A percentile compares a stretch with the other conserved stretches of the same genome.
Conservation (phyloP, 2,888 invertebrate genomes). For the Catocala sponsa region DNA sequence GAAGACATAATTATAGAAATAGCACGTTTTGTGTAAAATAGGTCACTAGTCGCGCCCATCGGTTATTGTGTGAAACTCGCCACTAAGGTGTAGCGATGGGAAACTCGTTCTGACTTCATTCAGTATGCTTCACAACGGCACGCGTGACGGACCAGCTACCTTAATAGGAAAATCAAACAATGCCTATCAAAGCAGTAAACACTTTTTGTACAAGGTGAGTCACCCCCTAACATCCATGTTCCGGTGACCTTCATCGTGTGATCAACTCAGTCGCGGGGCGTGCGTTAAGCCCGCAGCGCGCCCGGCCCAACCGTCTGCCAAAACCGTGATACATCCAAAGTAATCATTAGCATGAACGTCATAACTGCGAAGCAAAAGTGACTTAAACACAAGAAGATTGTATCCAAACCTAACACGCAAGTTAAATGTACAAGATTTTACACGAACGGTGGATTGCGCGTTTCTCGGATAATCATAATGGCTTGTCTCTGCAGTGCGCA, state of each 20-base stretch:
- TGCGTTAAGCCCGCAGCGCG: constrained; percentile 53
- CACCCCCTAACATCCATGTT: constrained; percentile 52
- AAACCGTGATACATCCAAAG: constrained; percentile 2
- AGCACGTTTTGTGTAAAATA: too few relatives aligned
- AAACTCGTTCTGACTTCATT: neutral
- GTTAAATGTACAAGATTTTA: constrained; percentile 20
- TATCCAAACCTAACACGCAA: constrained; percentile 13
- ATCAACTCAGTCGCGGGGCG: constrained; percentile 57
- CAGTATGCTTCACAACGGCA: constrained; percentile 5
- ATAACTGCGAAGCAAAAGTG: constrained; percentile 20
- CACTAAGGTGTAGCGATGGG: neutral
- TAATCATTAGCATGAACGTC: constrained; percentile 8
- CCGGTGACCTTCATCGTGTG: constrained; percentile 59
- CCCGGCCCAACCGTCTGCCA: constrained; percentile 34
- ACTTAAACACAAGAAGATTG: constrained; percentile 3
- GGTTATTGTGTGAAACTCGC: neutral
- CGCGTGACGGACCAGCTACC: constrained; percentile 25
- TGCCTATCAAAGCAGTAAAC: constrained; percentile 14
- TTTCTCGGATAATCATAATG: constrained; percentile 33
- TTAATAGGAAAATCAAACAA: constrained; percentile 23
- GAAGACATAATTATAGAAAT: too few relatives aligned
- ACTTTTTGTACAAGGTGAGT: constrained; percentile 51
- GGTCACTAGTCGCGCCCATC: neutral
- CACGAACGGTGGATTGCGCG: constrained; percentile 18
- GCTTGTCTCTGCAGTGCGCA: constrained; percentile 57